These are phyloP conservation scores for Morpho achilles DNA, from an alignment of 2,888 invertebrate species.

Conservation along the genomic window DNA sequence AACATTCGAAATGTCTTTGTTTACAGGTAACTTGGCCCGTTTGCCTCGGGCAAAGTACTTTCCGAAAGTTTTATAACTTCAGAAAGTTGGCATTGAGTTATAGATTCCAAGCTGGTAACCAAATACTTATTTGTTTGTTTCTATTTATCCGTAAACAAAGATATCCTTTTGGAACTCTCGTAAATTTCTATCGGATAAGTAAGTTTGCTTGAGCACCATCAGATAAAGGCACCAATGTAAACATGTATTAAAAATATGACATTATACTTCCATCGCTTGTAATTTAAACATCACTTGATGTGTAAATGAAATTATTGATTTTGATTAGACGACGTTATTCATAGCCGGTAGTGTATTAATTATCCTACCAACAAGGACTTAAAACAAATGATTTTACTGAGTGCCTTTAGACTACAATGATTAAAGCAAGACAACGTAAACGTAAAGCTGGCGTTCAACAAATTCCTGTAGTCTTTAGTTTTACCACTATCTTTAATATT, in stretches of 20 bases:
- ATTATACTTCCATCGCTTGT: conserved; percentile 26
- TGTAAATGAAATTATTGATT: background rate
- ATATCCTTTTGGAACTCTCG: conserved; percentile 53
- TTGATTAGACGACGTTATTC: no score
- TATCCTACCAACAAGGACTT: no score
- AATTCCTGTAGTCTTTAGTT: no score
- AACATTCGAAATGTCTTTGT: conserved; percentile 53
- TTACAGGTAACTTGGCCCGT: conserved; percentile 64
- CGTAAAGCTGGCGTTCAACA: no score
- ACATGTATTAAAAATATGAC: conserved; percentile 43
- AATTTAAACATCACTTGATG: background rate
- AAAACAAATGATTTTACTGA: no score
- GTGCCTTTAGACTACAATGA: no score
- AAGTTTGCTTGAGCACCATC: conserved; percentile 14
- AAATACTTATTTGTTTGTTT: conserved; percentile 74
- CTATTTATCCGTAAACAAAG: conserved; percentile 67
- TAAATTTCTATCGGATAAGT: conserved; percentile 27
- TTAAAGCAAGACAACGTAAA: no score
- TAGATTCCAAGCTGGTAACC: conserved; percentile 73
- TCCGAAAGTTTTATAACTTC: conserved; percentile 62
- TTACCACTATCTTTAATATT: no score
- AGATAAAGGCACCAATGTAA: conserved; percentile 22
- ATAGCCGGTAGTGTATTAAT: no score
- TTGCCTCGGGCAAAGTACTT: conserved; percentile 59
- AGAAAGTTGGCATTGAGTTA: conserved; percentile 75